phyloP scores from a whole-genome alignment of 2,113 vertebrate genomes.

The Todiramphus chloris region DNA sequence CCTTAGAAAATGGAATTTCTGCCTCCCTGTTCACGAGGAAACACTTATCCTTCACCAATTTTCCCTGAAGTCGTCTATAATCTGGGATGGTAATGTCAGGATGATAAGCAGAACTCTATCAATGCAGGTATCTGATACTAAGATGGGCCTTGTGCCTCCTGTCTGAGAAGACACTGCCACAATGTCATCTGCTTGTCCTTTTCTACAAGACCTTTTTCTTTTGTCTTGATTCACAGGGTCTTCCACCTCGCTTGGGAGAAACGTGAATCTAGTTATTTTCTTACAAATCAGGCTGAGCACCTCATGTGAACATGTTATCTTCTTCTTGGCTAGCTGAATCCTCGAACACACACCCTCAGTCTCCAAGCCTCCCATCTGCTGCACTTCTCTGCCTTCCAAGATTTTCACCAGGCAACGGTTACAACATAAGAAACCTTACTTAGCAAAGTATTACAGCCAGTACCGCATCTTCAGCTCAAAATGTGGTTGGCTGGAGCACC shows the following conservation, averaged over 20 bases:
- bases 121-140: accelerated
- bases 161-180: background rate
- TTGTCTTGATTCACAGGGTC: background rate
- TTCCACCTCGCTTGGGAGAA: background rate
- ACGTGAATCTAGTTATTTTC: background rate
- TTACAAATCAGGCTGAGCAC: background rate
- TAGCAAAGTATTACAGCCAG: background rate
- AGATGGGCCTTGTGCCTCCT: background rate
- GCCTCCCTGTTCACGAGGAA: background rate
- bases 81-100: background rate
- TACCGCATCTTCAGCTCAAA: background rate
- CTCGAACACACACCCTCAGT: background rate
- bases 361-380: conserved; percentile 47
- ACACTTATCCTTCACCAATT: background rate
- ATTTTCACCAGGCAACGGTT: background rate
- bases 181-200: background rate
- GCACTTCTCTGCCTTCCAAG: conserved; percentile 23
- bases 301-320: background rate
- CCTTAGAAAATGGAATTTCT: background rate
- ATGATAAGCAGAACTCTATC: background rate
- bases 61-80: background rate
- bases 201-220: background rate
- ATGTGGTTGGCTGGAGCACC: background rate
- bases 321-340: background rate
- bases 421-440: background rate